Conservation (phyloP, 2,113 vertebrate genomes). For the Melierax canorus region DNA sequence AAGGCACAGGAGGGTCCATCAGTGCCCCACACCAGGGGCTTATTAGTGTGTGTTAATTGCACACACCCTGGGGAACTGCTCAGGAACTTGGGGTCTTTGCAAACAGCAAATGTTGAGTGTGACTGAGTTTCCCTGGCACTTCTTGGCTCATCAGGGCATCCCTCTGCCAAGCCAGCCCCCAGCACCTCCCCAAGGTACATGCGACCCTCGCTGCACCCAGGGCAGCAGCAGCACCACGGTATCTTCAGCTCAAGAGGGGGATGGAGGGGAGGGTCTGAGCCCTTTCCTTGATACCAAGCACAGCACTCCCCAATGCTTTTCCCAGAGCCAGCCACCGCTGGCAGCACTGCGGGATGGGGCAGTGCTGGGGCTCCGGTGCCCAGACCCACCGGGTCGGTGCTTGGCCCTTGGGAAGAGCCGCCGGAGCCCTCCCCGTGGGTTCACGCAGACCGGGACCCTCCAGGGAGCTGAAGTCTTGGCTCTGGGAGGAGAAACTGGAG, state of each 20-base stretch:
- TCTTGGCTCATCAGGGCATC: neutral
- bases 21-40: neutral
- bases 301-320: fast-evolving
- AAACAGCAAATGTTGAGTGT: neutral
- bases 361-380: fast-evolving
- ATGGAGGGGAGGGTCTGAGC: neutral
- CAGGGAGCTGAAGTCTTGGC: neutral
- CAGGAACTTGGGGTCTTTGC: neutral
- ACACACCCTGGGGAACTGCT: too few species aligned
- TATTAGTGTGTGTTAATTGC: neutral
- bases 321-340: neutral
- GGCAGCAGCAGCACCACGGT: neutral
- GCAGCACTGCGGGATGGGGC: neutral
- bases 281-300: neutral
- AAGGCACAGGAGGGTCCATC: neutral
- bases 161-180: neutral
- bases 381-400: fast-evolving
- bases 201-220: neutral
- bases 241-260: neutral
- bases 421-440: fast-evolving
- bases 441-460: neutral
- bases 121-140: neutral
- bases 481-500: neutral
- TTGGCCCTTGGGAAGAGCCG: neutral
- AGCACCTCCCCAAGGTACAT: neutral